phyloP scores from a whole-genome alignment of 2,113 vertebrate genomes.

The Bubo scandiacus region DNA sequence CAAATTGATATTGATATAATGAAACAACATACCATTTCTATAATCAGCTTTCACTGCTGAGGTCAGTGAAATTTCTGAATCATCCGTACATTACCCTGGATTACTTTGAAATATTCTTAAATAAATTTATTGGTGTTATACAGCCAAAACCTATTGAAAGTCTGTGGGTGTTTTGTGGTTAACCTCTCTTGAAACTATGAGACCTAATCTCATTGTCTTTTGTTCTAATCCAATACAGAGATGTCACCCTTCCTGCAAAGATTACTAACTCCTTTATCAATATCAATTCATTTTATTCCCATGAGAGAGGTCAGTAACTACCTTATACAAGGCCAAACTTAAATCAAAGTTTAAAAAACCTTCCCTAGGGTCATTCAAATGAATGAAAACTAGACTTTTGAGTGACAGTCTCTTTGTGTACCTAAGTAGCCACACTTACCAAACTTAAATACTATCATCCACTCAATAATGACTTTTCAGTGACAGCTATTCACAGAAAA shows the following conservation, averaged over 20 bases:
- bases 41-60: background rate
- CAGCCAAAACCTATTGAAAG: background rate
- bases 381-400: background rate
- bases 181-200: background rate
- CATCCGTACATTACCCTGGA: background rate
- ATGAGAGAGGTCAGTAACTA: background rate
- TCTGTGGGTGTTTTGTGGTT: background rate
- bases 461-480: background rate
- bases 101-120: background rate
- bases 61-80: background rate
- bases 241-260: background rate
- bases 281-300: background rate
- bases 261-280: background rate
- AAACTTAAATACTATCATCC: background rate
- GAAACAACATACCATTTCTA: background rate
- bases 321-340: background rate
- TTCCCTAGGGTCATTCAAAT: background rate
- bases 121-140: background rate
- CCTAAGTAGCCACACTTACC: background rate
- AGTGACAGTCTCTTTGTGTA: background rate
- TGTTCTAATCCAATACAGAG: background rate
- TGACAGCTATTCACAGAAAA: background rate
- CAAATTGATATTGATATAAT: background rate
- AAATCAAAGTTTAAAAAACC: background rate
- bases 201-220: background rate